Conservation (phyloP, 2,797 vertebrate species). For the Chloroceryle inda region DNA sequence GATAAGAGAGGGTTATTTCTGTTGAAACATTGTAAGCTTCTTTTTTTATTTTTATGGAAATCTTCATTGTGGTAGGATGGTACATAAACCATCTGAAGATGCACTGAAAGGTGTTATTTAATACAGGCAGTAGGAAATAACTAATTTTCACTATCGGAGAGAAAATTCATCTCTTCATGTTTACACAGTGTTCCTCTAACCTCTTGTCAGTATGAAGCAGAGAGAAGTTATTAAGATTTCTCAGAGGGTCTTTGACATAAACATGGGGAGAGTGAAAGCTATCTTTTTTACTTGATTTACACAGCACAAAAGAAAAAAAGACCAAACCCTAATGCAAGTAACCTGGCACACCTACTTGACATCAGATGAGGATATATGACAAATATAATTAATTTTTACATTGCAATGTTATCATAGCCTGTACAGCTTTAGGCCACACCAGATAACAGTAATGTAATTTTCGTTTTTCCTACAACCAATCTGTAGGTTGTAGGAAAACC, state of each 20-base stretch:
- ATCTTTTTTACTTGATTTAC: background rate
- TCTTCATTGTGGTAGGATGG: background rate
- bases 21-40: background rate
- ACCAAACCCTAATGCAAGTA: background rate
- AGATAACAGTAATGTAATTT: fast-evolving
- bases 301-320: background rate
- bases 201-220: background rate
- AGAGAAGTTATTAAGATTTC: background rate
- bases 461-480: background rate
- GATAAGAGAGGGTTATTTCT: background rate
- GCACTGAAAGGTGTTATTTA: background rate
- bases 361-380: background rate
- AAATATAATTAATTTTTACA: background rate
- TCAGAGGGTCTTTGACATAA: background rate
- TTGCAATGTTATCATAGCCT: background rate
- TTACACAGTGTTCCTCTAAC: background rate
- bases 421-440: background rate
- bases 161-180: background rate
- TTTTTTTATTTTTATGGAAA: slow-evolving; percentile 4
- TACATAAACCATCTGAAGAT: background rate
- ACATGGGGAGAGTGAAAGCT: background rate
- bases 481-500: too few species aligned
- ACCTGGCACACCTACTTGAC: background rate
- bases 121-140: background rate
- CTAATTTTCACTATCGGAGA: background rate